Base-by-base conservation (phyloP, 2,888 invertebrate species). In the Drosophila testacea region DNA sequence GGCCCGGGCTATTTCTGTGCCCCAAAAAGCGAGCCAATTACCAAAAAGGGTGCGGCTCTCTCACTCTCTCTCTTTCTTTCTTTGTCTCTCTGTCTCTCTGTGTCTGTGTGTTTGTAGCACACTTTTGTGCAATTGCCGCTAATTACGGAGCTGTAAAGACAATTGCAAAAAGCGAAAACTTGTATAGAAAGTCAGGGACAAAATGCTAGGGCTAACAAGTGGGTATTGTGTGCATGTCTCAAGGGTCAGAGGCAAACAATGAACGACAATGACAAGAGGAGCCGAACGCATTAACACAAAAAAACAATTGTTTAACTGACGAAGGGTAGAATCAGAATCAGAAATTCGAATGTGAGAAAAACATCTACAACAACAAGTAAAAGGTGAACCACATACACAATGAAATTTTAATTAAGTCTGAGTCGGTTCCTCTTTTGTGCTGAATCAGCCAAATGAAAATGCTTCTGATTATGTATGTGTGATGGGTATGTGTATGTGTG, bases 321-420 rank as follows among this genome's bases (percentile, higher is more conserved):
- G 69, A 85, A 76, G 86, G 83, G 68, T 82, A 61, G 76, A 81
- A 81, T 85, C 86, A 73, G 69, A 76, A 85, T 66, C 64, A 57
- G 65, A 56, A 64, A 36, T 44, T 34, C 52, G 7, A 47, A 41
- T 59, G 57, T 30, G 36, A 54, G 36, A 55, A 34, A 28, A 28
- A 52, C 16, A 44, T 16, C 22, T 50, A 32, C n/a, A 50, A 50
- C 27, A 63, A 69, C 67, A 60, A 67, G 61, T 71, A 64, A 69
- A 79, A 87, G 82, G 76, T 84, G 68, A 65, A 69, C 78, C 77
- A 72, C 82, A 57, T 11, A 74, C 70, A 88, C 88, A 84, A 84
- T 84, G 83, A 83, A 86, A 86, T 84, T 84, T 88, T 84, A 84
- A 84, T 84, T 84, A 84, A 86, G 83, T 84, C 89, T 80, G 84